Base-by-base conservation (phyloP, 2,888 invertebrate genomes). In the Drosophila hawaiiensis region DNA sequence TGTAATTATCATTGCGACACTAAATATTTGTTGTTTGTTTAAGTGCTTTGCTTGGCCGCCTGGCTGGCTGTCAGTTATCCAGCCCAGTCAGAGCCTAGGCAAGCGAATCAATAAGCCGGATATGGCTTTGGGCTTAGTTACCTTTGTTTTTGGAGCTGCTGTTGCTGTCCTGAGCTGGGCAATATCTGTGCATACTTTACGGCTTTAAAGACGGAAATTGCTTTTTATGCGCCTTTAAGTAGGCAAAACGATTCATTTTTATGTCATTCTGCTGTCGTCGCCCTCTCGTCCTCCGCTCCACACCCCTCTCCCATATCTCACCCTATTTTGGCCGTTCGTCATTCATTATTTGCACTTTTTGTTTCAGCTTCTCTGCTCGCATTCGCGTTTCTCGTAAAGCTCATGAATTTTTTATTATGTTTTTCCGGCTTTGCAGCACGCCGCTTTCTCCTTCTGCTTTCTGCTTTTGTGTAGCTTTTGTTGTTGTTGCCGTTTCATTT, bases 181-280 rank as follows among this genome's bases (percentile, higher is more conserved):
- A 65, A 73, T 74, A 82, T 72, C 74, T 56, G 60, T 73, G 85
- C 85, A 72, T 79, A 66, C 71, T 88, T 84, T 83, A 90, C 61
- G 85, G 77, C 90, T 88, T 88, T 69, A 88, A 84, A 69, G 60
- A 66, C 77, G 73, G 78, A 84, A 90, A 91, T 88, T 85, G 82
- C 79, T 81, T 89, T 89, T 91, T 91, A 89, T 90, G 89, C 82
- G 90, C 78, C 87, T 89, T 87, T 91, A 89, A 89, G 89, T 90
- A 83, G 91, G 80, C 84, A 90, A 90, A 84, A 89, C 90, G 86
- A 80, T 91, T 91, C 77, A 87, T 87, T 91, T 87, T 88, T 78
- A 89, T 87, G 88, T 89, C 90, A 87, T 89, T 89, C 72, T 49
- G 67, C 76, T 84, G 84, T 76, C 68, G 74, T 72, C 75, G 70